A percentile compares a stretch with the other conserved stretches of the same genome.
Conservation (phyloP, 2,797 vertebrate species). For the Aphelocoma californica region DNA sequence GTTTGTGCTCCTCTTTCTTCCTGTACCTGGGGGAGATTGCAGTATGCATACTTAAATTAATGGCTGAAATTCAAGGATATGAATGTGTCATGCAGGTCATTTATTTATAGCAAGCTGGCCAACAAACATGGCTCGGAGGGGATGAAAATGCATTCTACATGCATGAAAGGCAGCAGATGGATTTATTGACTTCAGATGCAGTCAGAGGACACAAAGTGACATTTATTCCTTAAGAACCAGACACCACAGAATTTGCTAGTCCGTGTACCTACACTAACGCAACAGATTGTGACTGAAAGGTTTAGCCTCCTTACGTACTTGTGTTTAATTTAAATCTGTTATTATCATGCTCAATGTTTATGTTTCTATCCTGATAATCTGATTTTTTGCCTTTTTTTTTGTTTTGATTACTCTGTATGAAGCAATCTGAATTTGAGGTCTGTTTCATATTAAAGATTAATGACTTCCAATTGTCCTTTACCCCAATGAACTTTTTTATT, state of each 20-base stretch:
- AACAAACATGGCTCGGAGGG: neutral
- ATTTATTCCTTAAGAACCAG: constrained; percentile 48
- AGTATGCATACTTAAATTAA: neutral
- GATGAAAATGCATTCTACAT: constrained; percentile 37
- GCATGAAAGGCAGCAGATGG: constrained; percentile 35
- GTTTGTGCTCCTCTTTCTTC: neutral
- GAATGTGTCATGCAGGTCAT: neutral
- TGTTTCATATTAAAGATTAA: neutral
- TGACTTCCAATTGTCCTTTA: neutral
- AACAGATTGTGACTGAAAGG: constrained; percentile 38
- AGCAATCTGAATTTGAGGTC: neutral
- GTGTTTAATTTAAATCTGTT: neutral
- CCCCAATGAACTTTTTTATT: neutral
- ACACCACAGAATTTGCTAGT: constrained; percentile 5
- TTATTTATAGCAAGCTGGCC: constrained; percentile 17
- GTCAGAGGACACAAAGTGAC: constrained; percentile 38
- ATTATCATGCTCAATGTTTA: neutral
- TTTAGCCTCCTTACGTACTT: neutral
- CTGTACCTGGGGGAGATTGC: neutral
- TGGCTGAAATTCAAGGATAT: neutral
- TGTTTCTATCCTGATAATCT: neutral
- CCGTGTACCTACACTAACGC: neutral
- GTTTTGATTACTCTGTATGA: neutral
- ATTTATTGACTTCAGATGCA: constrained; percentile 49
- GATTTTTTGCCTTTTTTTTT: neutral